Percentiles rank a stretch among this genome's conserved stretches.
These are phyloP conservation scores for Scolopax rusticola DNA, from an alignment of 2,797 vertebrate genomes.

Conservation along the genomic window DNA sequence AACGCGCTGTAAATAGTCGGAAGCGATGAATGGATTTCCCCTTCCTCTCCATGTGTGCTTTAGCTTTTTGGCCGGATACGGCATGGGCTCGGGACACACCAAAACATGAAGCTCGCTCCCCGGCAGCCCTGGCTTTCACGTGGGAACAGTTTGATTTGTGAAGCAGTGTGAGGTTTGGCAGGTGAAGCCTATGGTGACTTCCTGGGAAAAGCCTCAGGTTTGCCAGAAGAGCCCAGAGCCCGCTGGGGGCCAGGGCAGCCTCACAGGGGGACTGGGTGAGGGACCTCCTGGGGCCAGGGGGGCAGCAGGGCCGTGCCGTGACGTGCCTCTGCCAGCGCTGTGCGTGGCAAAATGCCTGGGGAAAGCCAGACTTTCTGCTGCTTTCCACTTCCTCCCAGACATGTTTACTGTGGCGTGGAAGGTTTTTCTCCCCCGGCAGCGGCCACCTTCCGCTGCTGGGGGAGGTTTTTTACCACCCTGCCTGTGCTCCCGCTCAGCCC, in stretches of 20 bases:
- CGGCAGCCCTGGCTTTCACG: conserved; percentile 16
- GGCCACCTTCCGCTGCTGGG: rapidly evolving
- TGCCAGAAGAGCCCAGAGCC: background rate
- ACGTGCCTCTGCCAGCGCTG: rapidly evolving
- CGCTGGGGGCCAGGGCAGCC: rapidly evolving
- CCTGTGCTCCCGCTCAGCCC: background rate
- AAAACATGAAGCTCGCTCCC: conserved; percentile 41
- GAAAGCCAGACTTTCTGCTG: background rate
- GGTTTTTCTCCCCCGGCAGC: background rate
- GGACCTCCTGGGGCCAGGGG: background rate
- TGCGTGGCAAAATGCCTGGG: background rate
- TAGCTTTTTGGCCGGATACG: conserved; percentile 68
- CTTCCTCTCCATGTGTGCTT: conserved; percentile 74
- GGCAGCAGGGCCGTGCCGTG: rapidly evolving
- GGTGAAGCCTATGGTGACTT: background rate
- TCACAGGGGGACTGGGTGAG: background rate
- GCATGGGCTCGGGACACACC: conserved; percentile 20
- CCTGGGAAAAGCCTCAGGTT: background rate
- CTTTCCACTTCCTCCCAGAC: background rate
- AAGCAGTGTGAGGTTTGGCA: background rate
- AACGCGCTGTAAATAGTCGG: conserved; percentile 59
- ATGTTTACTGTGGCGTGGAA: background rate
- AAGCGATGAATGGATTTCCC: conserved; percentile 75
- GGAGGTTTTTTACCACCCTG: rapidly evolving
- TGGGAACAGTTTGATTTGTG: background rate